Evolutionary conservation across 1,140 invertebrate genomes (phyloP).

Genomic region (Sycobia sp.): DNA sequence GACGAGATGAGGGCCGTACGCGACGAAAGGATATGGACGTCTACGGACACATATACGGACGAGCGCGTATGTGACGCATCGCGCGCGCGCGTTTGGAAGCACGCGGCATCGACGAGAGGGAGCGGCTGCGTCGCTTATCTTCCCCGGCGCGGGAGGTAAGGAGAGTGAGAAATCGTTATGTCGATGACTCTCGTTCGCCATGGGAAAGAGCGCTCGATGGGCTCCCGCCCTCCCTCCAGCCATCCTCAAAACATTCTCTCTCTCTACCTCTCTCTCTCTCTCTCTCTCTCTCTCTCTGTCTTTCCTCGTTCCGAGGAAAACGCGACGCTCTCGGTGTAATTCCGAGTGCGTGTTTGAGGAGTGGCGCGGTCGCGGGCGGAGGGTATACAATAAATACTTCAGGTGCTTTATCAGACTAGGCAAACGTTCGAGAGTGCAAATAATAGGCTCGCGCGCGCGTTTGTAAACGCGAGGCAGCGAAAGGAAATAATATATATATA

Average conservation of each 20-base stretch:
- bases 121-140: conserved; percentile 19
- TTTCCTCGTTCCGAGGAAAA: too few relatives aligned
- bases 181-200: not conserved
- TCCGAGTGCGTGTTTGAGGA: conserved; percentile 25
- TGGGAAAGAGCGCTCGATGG: conserved; percentile 10
- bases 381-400: conserved; percentile 28
- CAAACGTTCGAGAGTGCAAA: conserved; percentile 3
- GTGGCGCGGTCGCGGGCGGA: too few relatives aligned
- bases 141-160: not conserved
- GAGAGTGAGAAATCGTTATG: conserved; percentile 13
- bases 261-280: too few relatives aligned
- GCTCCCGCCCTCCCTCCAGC: too few relatives aligned
- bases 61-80: not conserved
- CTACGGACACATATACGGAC: too few relatives aligned
- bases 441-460: not conserved
- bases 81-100: not conserved
- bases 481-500: conserved; percentile 25
- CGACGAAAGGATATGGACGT: too few relatives aligned
- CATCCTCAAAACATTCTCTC: too few relatives aligned
- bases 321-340: conserved; percentile 16
- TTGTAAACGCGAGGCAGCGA: conserved; percentile 3
- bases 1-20: too few relatives aligned
- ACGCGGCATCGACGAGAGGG: not conserved
- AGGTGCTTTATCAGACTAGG: conserved; percentile 24
- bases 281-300: too few relatives aligned